phyloP scores from a whole-genome alignment of 2,888 invertebrate species.

The Acronicta psi region DNA sequence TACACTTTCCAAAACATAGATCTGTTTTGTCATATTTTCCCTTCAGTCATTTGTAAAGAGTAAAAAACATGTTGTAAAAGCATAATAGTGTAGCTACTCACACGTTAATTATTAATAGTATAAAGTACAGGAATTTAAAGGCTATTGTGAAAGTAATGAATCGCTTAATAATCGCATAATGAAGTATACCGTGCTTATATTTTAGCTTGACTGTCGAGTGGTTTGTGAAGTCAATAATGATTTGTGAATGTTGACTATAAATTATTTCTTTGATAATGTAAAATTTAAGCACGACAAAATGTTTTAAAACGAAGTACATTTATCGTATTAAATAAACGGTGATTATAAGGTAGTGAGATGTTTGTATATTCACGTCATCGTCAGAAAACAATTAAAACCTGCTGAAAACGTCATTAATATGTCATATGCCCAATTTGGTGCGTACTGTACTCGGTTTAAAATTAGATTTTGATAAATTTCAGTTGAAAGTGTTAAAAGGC shows the following conservation, averaged over 20 bases:
- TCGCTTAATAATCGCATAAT: conserved; percentile 1
- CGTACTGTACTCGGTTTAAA: not conserved
- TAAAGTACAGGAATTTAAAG: conserved; percentile 16
- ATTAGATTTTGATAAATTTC: not conserved
- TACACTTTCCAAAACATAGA: conserved; percentile 35
- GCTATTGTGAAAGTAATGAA: conserved; percentile 7
- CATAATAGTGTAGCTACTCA: conserved; percentile 35
- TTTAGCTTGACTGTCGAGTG: conserved; percentile 9
- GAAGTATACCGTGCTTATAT: conserved; percentile 2
- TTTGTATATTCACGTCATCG: too few species aligned
- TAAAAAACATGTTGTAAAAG: conserved; percentile 34
- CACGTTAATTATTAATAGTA: conserved; percentile 15
- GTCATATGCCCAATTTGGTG: not conserved
- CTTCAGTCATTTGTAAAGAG: conserved; percentile 35
- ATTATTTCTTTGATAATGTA: not conserved
- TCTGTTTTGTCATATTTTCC: conserved; percentile 29
- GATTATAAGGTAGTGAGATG: not conserved
- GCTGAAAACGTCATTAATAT: too few species aligned
- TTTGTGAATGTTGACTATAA: too few species aligned
- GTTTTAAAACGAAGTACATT: not conserved
- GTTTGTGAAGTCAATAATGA: not conserved
- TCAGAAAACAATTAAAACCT: not conserved
- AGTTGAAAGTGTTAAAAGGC: not conserved
- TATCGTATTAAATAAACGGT: not conserved
- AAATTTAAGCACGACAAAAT: not conserved